Evolutionary conservation across 2,888 invertebrate genomes (phyloP).

Genomic region (Drosophila nigricruria): DNA sequence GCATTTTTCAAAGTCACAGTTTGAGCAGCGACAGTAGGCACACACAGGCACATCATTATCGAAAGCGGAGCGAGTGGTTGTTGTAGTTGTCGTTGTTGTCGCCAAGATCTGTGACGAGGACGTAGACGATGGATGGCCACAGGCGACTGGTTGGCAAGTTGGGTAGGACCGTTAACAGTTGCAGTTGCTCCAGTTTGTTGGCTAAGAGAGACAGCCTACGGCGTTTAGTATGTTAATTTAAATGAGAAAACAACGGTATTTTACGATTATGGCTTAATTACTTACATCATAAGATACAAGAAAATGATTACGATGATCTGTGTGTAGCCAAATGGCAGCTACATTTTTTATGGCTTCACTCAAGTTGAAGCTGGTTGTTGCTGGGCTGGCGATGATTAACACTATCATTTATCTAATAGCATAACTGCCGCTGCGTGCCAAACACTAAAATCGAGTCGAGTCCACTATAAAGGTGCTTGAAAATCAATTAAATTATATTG

Average conservation of each 20-base stretch:
- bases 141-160: constrained; percentile 48
- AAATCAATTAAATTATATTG: constrained; percentile 71
- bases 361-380: constrained; percentile 3
- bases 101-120: constrained; percentile 64
- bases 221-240: constrained; percentile 73
- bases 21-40: constrained; percentile 43
- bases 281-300: constrained; percentile 64
- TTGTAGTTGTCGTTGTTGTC: constrained; percentile 47
- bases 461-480: constrained; percentile 53
- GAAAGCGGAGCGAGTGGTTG: neutral
- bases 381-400: constrained; percentile 61
- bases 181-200: constrained; percentile 44
- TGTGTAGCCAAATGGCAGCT: constrained; percentile 27
- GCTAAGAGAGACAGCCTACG: constrained; percentile 26
- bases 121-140: constrained; percentile 44
- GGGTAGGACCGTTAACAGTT: constrained; percentile 59
- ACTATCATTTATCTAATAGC: constrained; percentile 73
- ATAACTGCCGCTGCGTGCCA: constrained; percentile 33
- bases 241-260: constrained; percentile 76
- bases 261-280: constrained; percentile 82
- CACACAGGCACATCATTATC: constrained; percentile 50
- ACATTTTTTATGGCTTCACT: constrained; percentile 48
- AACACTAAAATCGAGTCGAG: constrained; percentile 2
- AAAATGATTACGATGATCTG: constrained; percentile 45
- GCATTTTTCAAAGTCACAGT: constrained; percentile 69